phyloP scores from a whole-genome alignment of 2,113 vertebrate species.

The Zosterops japonicus region DNA sequence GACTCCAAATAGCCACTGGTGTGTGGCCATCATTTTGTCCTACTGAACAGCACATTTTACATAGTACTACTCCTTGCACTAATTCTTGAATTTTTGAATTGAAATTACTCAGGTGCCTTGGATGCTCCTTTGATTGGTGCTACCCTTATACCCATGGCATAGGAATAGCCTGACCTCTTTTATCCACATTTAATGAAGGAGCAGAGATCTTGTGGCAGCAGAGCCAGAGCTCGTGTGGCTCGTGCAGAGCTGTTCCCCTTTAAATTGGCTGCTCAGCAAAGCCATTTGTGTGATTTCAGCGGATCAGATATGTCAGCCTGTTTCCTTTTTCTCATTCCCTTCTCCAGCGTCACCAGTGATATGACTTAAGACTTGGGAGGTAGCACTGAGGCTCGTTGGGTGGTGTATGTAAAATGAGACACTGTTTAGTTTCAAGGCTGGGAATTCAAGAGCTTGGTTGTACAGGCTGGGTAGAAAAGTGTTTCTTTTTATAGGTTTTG shows the following conservation, averaged over 20 bases:
- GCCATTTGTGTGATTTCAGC: slow-evolving; percentile 8
- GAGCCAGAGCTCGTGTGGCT: background rate
- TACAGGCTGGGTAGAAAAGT: background rate
- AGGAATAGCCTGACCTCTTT: background rate
- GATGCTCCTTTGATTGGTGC: background rate
- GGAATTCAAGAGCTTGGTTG: background rate
- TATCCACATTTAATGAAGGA: background rate
- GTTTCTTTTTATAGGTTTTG: background rate
- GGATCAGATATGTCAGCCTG: slow-evolving; percentile 12
- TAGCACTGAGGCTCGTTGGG: slow-evolving; percentile 22
- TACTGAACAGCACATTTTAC: background rate
- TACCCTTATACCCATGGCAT: background rate
- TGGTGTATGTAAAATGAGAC: slow-evolving; percentile 39
- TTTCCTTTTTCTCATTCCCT: slow-evolving; percentile 58
- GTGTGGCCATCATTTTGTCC: no score
- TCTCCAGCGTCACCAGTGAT: slow-evolving; percentile 37
- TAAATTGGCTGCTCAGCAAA: background rate
- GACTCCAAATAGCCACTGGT: background rate
- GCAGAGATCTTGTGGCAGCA: background rate
- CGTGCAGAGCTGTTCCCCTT: background rate
- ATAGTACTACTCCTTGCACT: background rate
- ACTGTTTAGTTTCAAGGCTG: slow-evolving; percentile 14
- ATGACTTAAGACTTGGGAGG: slow-evolving; percentile 52
- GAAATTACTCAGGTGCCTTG: background rate
- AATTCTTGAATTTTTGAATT: background rate